Conservation (phyloP, 53 echinoderm and acorn worm genomes). For the Mesocentrotus franciscanus region DNA sequence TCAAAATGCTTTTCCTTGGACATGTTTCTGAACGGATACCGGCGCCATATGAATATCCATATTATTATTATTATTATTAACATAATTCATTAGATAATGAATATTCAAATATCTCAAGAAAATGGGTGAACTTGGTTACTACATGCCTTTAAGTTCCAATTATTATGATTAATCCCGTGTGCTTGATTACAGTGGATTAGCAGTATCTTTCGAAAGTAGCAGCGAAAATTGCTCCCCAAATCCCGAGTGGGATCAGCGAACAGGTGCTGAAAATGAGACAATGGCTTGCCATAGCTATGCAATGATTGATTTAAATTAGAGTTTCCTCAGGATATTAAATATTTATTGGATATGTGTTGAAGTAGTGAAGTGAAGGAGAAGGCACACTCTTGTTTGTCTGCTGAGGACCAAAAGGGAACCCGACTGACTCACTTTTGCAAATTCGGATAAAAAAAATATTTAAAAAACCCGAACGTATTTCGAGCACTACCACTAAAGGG, state of each 20-base stretch:
- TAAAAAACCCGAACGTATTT: too few relatives aligned
- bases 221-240: constrained; percentile 30
- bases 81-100: too few relatives aligned
- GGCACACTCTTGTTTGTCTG: not conserved
- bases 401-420: not conserved
- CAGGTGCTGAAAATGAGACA: constrained; percentile 46
- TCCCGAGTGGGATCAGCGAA: not conserved
- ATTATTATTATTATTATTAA: too few relatives aligned
- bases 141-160: not conserved
- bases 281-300: not conserved
- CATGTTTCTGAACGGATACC: too few relatives aligned
- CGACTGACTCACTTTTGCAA: too few relatives aligned
- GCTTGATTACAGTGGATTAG: not conserved
- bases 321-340: constrained; percentile 33
- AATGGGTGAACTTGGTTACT: too few relatives aligned
- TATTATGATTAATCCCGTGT: not conserved
- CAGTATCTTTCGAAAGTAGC: not conserved
- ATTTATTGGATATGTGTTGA: not conserved
- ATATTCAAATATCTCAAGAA: too few relatives aligned
- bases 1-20: too few relatives aligned
- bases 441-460: too few relatives aligned
- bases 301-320: constrained; percentile 34
- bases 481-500: too few relatives aligned
- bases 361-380: not conserved
- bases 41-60: too few relatives aligned